phyloP scores from a whole-genome alignment of 1,140 invertebrate species.

The Leptinotarsa texana region DNA sequence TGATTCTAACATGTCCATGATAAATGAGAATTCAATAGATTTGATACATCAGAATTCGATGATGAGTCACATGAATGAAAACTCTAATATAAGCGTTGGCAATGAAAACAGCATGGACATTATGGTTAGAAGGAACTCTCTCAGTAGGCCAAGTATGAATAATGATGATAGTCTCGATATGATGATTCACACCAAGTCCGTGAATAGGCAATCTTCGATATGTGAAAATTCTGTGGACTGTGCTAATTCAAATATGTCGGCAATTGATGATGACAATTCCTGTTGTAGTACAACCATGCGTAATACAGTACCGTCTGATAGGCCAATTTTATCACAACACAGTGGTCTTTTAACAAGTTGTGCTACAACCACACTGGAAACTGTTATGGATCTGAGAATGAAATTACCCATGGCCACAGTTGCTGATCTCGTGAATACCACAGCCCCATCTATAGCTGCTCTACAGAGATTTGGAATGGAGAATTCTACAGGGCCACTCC shows the following conservation, averaged over 20 bases:
- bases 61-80: constrained; percentile 54
- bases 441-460: constrained; percentile 58
- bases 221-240: constrained; percentile 42
- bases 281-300: constrained; percentile 34
- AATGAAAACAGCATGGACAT: constrained; percentile 52
- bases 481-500: constrained; percentile 53
- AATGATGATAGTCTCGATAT: constrained; percentile 50
- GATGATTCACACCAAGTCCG: constrained; percentile 40
- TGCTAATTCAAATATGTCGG: constrained; percentile 33
- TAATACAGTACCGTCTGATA: constrained; percentile 30
- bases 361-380: constrained; percentile 34
- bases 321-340: constrained; percentile 26
- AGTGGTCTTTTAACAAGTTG: neutral
- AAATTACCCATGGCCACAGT: constrained; percentile 53
- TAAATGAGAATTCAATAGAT: constrained; percentile 59
- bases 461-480: constrained; percentile 55
- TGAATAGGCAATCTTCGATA: constrained; percentile 25
- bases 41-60: constrained; percentile 46
- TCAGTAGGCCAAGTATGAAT: constrained; percentile 46
- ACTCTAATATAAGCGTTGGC: constrained; percentile 55
- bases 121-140: constrained; percentile 43
- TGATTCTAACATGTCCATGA: constrained; percentile 53
- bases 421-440: constrained; percentile 54
- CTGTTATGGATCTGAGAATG: constrained; percentile 54
- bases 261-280: constrained; percentile 33